Conservation (phyloP, 2,797 vertebrate species). For the Gallinago stenura region DNA sequence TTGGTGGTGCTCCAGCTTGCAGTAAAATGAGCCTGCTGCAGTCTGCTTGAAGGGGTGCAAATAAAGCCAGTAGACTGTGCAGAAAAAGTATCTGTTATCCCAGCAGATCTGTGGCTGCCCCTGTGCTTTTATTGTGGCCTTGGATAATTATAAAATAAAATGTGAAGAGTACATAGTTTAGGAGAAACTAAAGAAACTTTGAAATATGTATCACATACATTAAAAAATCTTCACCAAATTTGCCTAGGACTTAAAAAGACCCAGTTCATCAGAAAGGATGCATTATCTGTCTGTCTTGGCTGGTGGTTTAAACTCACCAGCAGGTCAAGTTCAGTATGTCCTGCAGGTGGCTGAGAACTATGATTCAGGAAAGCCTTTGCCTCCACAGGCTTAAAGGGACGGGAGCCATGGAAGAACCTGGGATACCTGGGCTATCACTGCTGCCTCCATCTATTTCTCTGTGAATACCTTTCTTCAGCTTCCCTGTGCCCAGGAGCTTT, state of each 20-base stretch:
- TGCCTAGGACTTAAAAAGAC: neutral
- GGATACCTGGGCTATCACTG: accelerated
- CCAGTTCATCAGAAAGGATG: neutral
- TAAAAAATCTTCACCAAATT: neutral
- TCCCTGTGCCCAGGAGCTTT: neutral
- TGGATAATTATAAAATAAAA: neutral
- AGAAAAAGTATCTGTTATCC: neutral
- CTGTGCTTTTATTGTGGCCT: neutral
- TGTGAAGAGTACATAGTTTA: neutral
- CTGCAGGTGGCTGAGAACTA: neutral
- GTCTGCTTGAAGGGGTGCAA: neutral
- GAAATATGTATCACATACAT: neutral
- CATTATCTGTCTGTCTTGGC: neutral
- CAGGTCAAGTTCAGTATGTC: neutral
- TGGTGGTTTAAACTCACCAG: neutral
- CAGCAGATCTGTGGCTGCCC: neutral
- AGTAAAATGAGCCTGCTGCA: neutral
- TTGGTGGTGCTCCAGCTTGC: neutral
- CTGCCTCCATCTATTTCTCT: neutral
- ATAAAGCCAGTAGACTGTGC: neutral
- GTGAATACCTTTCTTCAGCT: neutral
- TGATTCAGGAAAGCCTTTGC: neutral
- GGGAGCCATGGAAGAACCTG: neutral
- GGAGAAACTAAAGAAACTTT: neutral
- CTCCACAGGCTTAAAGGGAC: neutral